A percentile compares a stretch with the other conserved stretches of the same genome.
These are phyloP conservation scores for Australoheros scitulus DNA, from an alignment of 2,113 vertebrate genomes.

Conservation along the genomic window DNA sequence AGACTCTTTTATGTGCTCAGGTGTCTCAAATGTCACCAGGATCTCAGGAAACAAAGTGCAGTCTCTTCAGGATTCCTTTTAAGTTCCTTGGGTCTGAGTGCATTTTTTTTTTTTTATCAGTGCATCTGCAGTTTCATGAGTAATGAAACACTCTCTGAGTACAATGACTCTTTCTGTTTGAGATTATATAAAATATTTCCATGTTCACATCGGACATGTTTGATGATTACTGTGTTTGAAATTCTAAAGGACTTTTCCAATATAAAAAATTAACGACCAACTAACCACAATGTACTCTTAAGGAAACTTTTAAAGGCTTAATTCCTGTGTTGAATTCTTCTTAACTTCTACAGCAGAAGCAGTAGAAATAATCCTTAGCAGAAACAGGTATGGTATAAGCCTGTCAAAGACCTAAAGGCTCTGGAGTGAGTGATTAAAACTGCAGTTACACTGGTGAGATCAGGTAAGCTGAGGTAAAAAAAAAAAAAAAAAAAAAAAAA, in stretches of 20 bases:
- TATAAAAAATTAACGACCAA: background rate
- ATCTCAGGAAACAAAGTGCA: slow-evolving; percentile 58
- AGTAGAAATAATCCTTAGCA: too few species aligned
- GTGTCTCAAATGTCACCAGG: slow-evolving; percentile 51
- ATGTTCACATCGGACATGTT: background rate
- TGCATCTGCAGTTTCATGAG: slow-evolving; percentile 37
- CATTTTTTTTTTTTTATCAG: background rate
- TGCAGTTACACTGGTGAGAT: too few species aligned
- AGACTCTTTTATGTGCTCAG: slow-evolving; percentile 61
- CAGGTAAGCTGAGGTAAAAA: too few species aligned
- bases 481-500: too few species aligned
- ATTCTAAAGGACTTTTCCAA: background rate
- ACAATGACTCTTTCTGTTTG: background rate
- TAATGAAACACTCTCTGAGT: background rate
- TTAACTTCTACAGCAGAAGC: background rate
- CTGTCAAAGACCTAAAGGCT: background rate
- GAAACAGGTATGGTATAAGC: background rate
- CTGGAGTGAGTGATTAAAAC: too few species aligned
- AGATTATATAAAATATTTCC: background rate
- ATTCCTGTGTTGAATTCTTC: background rate
- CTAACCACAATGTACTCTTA: background rate
- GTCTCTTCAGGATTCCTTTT: slow-evolving; percentile 47
- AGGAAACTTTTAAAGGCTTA: background rate
- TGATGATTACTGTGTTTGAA: background rate
- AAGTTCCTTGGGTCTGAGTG: background rate